Percentiles rank a stretch among this genome's conserved stretches.
Conservation (phyloP, 2,888 invertebrate species). For the Gerris lacustris region DNA sequence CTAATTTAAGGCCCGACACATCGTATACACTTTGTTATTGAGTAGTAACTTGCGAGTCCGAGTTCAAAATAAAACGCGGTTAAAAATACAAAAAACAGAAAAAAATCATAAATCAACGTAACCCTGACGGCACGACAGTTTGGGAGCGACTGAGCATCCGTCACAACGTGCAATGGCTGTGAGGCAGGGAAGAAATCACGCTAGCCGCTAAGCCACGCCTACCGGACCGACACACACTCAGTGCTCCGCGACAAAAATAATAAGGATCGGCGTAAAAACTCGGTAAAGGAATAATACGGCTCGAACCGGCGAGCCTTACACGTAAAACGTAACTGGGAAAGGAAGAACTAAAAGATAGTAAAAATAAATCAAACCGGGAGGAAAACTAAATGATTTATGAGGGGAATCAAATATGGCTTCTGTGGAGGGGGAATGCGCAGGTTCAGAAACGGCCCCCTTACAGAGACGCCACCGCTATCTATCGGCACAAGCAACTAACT, state of each 20-base stretch:
- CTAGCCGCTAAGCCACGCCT: conserved; percentile 20
- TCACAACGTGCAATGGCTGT: conserved; percentile 10
- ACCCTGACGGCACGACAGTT: conserved; percentile 6
- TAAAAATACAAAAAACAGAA: background rate
- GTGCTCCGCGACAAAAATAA: background rate
- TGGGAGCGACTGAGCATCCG: conserved; percentile 4
- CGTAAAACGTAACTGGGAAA: conserved; percentile 7
- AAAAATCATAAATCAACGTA: conserved; percentile 6
- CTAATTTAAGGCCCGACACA: conserved; percentile 14
- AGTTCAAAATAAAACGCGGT: background rate
- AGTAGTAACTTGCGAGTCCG: background rate
- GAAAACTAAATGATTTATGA: conserved; percentile 23
- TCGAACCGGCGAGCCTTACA: conserved; percentile 1
- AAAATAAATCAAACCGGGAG: conserved; percentile 11
- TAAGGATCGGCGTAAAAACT: background rate
- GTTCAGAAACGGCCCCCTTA: background rate
- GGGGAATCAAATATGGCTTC: conserved; percentile 23
- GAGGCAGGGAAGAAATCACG: conserved; percentile 16
- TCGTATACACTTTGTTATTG: conserved; percentile 9
- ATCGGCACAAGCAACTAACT: background rate
- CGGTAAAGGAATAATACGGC: background rate
- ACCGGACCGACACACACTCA: conserved; percentile 13
- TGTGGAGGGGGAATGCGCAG: conserved; percentile 17
- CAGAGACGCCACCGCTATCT: background rate
- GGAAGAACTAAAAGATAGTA: conserved; percentile 7